Base-by-base conservation (phyloP, 2,797 vertebrate species). In the Lutjanus argentimaculatus region DNA sequence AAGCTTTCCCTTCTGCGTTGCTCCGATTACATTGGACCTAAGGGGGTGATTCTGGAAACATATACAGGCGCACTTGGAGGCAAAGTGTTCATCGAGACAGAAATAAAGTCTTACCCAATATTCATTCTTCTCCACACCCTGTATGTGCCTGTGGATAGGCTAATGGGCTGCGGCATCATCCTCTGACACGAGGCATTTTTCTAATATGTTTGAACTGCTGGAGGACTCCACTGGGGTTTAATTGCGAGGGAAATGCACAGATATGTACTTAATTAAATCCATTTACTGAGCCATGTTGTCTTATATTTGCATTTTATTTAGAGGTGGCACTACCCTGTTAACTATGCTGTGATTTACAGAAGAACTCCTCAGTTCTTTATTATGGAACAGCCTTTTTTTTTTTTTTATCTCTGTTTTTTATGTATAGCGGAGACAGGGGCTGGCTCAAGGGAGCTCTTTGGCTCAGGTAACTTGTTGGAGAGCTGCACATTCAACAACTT, bases 181-280 rank as follows among this genome's bases (percentile, higher is more conserved):
- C 74, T 91, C 87, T 91, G 89, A 92, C 93, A 91, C 43, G 1
- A 74, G 43, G 80, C 78, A 76, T 93, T 92, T 90, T 92, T 92
- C 81, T 92, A 92, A 94, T 94, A 92, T 91, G 86, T 91, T 93
- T 90, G 85, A 94, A 89, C 92, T 90, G 91, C 89, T 88, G 92
- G 91, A 91, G 79, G 85, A 92, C 84, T 90, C 92, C 77, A 76
- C 83, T 84, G 89, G 90, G 90, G 90, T 91, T 94, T 93, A 93
- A 94, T 93, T 94, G 91, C 89, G 57, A 85, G 77, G 86, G 89
- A 91, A 89, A 91, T 85, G 81, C 82, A 82, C 75, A 89, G 91
- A 91, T 89, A 86, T 93, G 89, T 89, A 87, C 87, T 89, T 90
- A 92, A 93, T 93, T 89, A 93, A 94, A 93, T 89, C 67, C 69